phyloP scores from a whole-genome alignment of 2,113 vertebrate species.

The Hylia prasina region DNA sequence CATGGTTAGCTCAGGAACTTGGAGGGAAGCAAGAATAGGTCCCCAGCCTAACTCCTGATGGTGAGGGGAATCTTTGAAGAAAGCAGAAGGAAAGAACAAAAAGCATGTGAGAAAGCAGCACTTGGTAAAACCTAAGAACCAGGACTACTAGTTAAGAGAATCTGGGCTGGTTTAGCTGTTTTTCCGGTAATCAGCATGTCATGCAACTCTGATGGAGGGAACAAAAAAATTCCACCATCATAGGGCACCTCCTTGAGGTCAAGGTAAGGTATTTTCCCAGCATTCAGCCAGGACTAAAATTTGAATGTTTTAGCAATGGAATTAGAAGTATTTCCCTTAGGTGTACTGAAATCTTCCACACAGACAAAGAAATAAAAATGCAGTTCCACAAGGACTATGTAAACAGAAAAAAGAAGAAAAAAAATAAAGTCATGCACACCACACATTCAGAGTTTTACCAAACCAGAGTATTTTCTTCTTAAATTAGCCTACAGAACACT shows the following conservation, averaged over 20 bases:
- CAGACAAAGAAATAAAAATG: not conserved
- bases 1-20: slow-evolving; percentile 93
- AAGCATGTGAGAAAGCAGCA: not conserved
- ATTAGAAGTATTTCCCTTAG: not conserved
- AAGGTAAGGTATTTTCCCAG: not conserved
- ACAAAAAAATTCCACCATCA: not conserved
- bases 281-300: not conserved
- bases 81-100: not conserved
- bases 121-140: not conserved
- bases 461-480: not conserved
- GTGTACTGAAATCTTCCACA: not conserved
- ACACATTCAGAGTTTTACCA: not conserved
- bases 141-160: not conserved
- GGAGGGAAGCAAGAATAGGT: slow-evolving; percentile 89
- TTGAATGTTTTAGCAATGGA: not conserved
- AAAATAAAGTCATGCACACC: not conserved
- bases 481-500: not conserved
- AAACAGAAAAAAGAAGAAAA: not conserved
- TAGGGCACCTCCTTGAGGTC: not conserved
- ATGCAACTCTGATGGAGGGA: not conserved
- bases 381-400: not conserved
- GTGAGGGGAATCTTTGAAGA: slow-evolving; percentile 68
- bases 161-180: not conserved
- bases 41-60: slow-evolving; percentile 86
- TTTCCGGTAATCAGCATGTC: not conserved